Evolutionary conservation across 2,888 invertebrate species (phyloP).

Genomic region (Drosophila rubida): DNA sequence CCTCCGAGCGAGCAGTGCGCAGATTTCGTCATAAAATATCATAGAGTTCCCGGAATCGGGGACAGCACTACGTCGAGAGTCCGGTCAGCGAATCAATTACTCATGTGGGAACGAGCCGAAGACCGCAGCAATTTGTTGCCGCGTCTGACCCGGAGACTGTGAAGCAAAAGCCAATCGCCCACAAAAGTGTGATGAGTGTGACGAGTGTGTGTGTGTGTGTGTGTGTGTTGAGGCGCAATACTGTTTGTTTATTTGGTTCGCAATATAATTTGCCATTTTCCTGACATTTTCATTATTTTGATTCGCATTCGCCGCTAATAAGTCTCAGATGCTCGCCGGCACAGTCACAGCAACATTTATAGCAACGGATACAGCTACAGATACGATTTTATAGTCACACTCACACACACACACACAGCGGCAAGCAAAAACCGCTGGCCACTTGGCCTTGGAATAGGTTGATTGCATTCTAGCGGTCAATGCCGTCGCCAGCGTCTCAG

Average conservation of each 20-base stretch:
- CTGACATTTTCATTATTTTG: conserved; percentile 51
- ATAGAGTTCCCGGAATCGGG: conserved; percentile 13
- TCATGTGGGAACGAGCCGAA: conserved; percentile 27
- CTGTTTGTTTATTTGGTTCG: conserved; percentile 27
- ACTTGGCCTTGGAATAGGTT: conserved; percentile 84
- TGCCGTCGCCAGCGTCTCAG: conserved; percentile 68
- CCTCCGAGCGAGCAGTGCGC: no score
- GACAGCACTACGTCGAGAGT: not conserved
- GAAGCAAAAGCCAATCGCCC: conserved; percentile 6
- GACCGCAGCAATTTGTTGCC: conserved; percentile 41
- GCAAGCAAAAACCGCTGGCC: conserved; percentile 65
- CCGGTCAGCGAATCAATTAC: conserved; percentile 35
- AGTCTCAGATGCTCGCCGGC: conserved; percentile 32
- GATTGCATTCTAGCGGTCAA: conserved; percentile 84
- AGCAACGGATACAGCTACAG: conserved; percentile 16
- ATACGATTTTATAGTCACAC: conserved; percentile 27
- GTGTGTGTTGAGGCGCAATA: no score
- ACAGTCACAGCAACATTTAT: conserved; percentile 18
- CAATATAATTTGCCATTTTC: conserved; percentile 27
- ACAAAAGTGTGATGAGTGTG: conserved; percentile 14
- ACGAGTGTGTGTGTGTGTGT: no score
- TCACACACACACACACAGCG: conserved; percentile 42
- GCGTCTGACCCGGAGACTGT: conserved; percentile 20
- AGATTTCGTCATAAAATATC: not conserved
- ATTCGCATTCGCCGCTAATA: conserved; percentile 52